phyloP scores from a whole-genome alignment of 2,888 invertebrate species.

The Cynaeus angustus region DNA sequence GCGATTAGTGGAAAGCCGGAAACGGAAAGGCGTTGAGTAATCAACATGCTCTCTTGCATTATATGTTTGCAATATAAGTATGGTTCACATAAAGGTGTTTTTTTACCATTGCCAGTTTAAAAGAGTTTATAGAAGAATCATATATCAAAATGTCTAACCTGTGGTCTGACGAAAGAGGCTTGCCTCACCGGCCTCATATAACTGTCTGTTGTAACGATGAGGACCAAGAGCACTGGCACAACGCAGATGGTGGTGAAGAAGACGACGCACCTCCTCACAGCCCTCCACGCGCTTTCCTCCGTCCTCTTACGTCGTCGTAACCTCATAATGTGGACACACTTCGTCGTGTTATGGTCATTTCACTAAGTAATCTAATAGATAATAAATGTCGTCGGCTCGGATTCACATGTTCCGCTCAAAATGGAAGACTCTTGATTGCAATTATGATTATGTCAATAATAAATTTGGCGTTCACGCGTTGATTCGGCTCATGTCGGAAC shows the following conservation, averaged over 20 bases:
- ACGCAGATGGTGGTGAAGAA: slow-evolving; percentile 78
- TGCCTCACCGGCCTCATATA: slow-evolving; percentile 74
- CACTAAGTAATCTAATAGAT: slow-evolving; percentile 6
- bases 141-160: slow-evolving; percentile 69
- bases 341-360: slow-evolving; percentile 15
- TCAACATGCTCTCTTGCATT: no score
- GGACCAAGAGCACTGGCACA: slow-evolving; percentile 76
- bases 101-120: not conserved
- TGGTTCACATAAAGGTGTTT: no score
- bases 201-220: slow-evolving; percentile 77
- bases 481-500: slow-evolving; percentile 33
- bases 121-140: not conserved
- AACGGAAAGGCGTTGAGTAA: no score
- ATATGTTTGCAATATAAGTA: no score
- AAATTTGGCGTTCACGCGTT: not conserved
- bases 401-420: slow-evolving; percentile 37
- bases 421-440: slow-evolving; percentile 42
- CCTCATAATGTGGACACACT: slow-evolving; percentile 63
- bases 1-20: no score
- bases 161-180: slow-evolving; percentile 62
- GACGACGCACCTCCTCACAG: slow-evolving; percentile 75
- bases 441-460: slow-evolving; percentile 10
- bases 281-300: slow-evolving; percentile 66
- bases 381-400: slow-evolving; percentile 43
- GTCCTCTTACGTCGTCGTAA: slow-evolving; percentile 71